These are phyloP conservation scores for Sceloporus tristichus DNA, from an alignment of 2,113 vertebrate species.

Conservation along the genomic window DNA sequence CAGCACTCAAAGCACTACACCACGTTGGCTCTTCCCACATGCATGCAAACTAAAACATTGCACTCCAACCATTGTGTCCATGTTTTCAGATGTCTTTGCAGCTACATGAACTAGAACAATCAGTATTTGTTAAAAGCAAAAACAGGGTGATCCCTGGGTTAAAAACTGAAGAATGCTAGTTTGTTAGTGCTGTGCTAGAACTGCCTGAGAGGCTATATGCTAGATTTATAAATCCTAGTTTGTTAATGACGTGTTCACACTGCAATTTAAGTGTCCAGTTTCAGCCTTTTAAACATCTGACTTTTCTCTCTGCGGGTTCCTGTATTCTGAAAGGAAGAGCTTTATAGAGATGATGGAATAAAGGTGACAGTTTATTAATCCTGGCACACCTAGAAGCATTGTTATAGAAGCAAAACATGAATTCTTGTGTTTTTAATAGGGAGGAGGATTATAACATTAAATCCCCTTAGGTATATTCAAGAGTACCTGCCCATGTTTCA, in stretches of 20 bases:
- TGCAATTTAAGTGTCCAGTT: not conserved
- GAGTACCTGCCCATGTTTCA: conserved; percentile 22
- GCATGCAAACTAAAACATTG: not conserved
- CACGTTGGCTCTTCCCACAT: no score
- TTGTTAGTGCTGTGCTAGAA: not conserved
- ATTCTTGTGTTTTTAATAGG: conserved; percentile 35
- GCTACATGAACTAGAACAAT: not conserved
- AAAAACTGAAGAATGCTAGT: not conserved
- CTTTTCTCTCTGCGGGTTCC: not conserved
- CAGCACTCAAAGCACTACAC: no score
- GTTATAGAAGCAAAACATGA: conserved; percentile 33
- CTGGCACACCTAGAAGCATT: conserved; percentile 23
- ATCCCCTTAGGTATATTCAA: conserved; percentile 42
- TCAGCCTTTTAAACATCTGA: not conserved
- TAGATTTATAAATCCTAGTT: not conserved
- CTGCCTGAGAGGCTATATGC: not conserved
- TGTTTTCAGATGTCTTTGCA: not conserved
- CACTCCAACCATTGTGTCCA: not conserved
- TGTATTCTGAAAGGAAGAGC: conserved; percentile 3
- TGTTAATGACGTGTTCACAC: not conserved
- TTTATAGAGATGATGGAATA: conserved; percentile 33
- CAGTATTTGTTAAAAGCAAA: not conserved
- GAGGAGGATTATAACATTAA: conserved; percentile 35
- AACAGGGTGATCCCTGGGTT: not conserved
- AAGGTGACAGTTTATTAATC: not conserved